Conservation (phyloP, 2,888 invertebrate genomes). For the Apodemia duryi region DNA sequence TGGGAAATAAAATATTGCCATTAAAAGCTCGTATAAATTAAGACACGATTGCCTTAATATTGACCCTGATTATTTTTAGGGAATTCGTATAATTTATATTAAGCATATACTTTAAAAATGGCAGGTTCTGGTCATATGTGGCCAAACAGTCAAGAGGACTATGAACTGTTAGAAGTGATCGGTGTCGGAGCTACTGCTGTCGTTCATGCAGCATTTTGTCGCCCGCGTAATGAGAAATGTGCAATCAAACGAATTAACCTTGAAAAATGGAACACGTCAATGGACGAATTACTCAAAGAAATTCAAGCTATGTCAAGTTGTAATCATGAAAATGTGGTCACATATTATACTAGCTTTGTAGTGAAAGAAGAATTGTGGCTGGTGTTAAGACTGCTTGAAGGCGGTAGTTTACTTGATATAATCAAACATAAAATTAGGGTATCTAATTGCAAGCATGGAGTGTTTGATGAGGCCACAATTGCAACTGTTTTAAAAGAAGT, state of each 20-base stretch:
- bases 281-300: slow-evolving; percentile 97
- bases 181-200: slow-evolving; percentile 99
- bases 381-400: slow-evolving; percentile 96
- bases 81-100: neutral
- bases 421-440: slow-evolving; percentile 97
- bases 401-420: slow-evolving; percentile 92
- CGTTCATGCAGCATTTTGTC: slow-evolving; percentile 97
- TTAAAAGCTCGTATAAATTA: slow-evolving; percentile 35
- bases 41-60: slow-evolving; percentile 45
- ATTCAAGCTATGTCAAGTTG: slow-evolving; percentile 99
- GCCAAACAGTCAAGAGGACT: slow-evolving; percentile 96
- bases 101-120: slow-evolving; percentile 34
- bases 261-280: slow-evolving; percentile 99
- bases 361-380: slow-evolving; percentile 99
- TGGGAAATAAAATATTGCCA: slow-evolving; percentile 50
- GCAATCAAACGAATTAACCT: slow-evolving; percentile 99
- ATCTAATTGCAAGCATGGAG: slow-evolving; percentile 95
- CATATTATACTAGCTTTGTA: slow-evolving; percentile 99
- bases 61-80: slow-evolving; percentile 51
- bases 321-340: slow-evolving; percentile 99
- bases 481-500: slow-evolving; percentile 98
- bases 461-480: slow-evolving; percentile 98
- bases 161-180: slow-evolving; percentile 95
- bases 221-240: slow-evolving; percentile 96
- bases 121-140: slow-evolving; percentile 79